Evolutionary conservation across 2,113 vertebrate genomes (phyloP).

Genomic region (Okapia johnstoni): DNA sequence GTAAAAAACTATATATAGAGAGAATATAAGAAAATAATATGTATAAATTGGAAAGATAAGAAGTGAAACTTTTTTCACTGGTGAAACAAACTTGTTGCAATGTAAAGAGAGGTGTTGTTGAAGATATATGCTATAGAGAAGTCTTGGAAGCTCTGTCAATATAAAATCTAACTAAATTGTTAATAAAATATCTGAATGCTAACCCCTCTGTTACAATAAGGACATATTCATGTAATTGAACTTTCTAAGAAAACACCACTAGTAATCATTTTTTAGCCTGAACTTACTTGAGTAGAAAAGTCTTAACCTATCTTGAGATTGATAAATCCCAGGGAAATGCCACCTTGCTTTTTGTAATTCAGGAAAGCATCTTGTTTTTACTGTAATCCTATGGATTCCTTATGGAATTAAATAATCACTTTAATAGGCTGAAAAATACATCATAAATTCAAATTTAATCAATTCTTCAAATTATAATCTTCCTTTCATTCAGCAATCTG

Average conservation of each 20-base stretch:
- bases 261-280: not conserved
- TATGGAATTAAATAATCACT: not conserved
- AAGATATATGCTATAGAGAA: not conserved
- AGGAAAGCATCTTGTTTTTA: not conserved
- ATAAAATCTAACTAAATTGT: not conserved
- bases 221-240: not conserved
- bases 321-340: not conserved
- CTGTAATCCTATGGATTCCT: not conserved
- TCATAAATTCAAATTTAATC: slow-evolving; percentile 21
- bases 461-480: slow-evolving; percentile 5
- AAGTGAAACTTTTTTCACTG: not conserved
- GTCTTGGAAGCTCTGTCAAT: not conserved
- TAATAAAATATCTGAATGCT: not conserved
- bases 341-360: not conserved
- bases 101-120: not conserved
- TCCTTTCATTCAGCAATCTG: not conserved
- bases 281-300: not conserved
- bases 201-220: not conserved
- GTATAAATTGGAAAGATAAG: not conserved
- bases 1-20: not conserved
- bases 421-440: not conserved
- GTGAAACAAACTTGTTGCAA: not conserved
- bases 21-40: not conserved
- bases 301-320: not conserved
- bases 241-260: not conserved